These are phyloP conservation scores for Drosophila kikkawai DNA, from an alignment of 1,140 invertebrate genomes.

Conservation along the genomic window DNA sequence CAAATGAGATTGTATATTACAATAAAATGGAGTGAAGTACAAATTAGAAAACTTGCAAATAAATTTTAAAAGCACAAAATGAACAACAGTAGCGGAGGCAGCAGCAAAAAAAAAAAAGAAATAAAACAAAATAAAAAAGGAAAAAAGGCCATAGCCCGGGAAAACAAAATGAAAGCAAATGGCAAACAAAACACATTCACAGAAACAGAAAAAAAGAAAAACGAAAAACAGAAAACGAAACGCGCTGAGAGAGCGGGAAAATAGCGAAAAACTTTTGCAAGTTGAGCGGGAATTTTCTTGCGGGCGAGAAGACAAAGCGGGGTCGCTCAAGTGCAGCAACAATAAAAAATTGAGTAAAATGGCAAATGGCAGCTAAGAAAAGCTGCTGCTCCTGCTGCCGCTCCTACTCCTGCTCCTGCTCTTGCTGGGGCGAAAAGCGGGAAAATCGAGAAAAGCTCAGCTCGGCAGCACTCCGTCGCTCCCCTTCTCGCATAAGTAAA, in stretches of 20 bases:
- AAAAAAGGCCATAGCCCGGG: constrained; percentile 23
- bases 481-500: constrained; percentile 62
- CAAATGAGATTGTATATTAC: constrained; percentile 84
- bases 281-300: constrained; percentile 76
- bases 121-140: neutral
- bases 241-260: constrained; percentile 30
- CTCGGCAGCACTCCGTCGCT: constrained; percentile 5
- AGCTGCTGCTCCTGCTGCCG: neutral
- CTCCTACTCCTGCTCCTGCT: neutral
- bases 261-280: constrained; percentile 81
- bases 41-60: constrained; percentile 85
- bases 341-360: constrained; percentile 83
- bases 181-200: constrained; percentile 78
- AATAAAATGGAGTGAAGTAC: constrained; percentile 84
- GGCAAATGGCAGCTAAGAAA: constrained; percentile 71
- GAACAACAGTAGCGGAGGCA: constrained; percentile 39
- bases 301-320: constrained; percentile 65
- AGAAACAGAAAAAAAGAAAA: constrained; percentile 24
- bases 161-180: constrained; percentile 68
- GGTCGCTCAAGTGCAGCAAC: constrained; percentile 79
- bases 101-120: constrained; percentile 5
- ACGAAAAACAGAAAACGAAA: constrained; percentile 33
- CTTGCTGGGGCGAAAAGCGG: neutral
- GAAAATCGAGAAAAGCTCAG: constrained; percentile 15
- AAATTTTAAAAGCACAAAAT: constrained; percentile 79